Evolutionary conservation across 2,797 vertebrate species (phyloP).

Genomic region (Ctenochaetus hawaiiensis): DNA sequence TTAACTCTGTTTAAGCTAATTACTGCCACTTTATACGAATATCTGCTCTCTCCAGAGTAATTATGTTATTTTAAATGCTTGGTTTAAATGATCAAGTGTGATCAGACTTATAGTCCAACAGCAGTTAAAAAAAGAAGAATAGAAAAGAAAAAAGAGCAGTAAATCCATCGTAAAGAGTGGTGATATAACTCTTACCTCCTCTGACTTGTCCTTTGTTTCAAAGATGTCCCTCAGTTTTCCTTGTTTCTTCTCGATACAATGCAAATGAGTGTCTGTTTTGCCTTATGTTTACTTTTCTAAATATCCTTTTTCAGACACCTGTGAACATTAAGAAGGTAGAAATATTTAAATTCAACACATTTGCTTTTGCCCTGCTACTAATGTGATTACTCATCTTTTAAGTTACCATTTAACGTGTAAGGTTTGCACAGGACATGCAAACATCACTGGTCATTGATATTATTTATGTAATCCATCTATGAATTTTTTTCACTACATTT

Average conservation of each 20-base stretch:
- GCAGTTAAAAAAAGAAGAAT: too few species aligned
- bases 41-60: background rate
- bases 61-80: background rate
- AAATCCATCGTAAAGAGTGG: background rate
- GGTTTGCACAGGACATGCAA: constrained; percentile 42
- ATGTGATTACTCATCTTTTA: constrained; percentile 36
- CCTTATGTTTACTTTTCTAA: constrained; percentile 48
- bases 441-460: background rate
- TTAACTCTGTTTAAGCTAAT: background rate
- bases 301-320: constrained; percentile 68
- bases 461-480: background rate
- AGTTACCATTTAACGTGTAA: background rate
- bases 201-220: constrained; percentile 9
- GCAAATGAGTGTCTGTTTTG: constrained; percentile 17
- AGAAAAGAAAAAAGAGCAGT: constrained; percentile 3
- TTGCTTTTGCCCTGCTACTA: constrained; percentile 48
- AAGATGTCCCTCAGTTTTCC: background rate
- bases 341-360: constrained; percentile 41
- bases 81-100: background rate
- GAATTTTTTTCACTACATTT: constrained; percentile 1
- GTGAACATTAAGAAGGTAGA: constrained; percentile 80
- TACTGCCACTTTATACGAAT: background rate
- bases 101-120: background rate
- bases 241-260: background rate
- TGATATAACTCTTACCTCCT: background rate